These are phyloP conservation scores for Diadegma fenestrale DNA, from an alignment of 2,888 invertebrate species.

Conservation along the genomic window DNA sequence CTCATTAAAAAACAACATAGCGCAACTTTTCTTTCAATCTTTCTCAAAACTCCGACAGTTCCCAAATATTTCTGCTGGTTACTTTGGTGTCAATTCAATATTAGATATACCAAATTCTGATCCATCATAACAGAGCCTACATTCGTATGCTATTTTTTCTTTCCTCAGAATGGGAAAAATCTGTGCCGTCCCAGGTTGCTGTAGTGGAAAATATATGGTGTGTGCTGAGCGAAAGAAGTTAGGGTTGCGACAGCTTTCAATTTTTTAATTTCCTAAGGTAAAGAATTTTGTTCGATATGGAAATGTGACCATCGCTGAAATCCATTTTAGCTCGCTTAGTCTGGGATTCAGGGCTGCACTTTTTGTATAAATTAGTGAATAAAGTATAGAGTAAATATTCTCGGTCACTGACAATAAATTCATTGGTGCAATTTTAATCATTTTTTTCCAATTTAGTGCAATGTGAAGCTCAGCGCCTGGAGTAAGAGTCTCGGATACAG, in stretches of 20 bases:
- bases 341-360: too few species aligned
- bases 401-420: too few species aligned
- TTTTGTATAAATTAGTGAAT: too few species aligned
- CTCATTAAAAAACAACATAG: background rate
- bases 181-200: background rate
- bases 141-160: background rate
- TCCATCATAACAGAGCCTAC: background rate
- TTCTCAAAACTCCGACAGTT: background rate
- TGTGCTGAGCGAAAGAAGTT: background rate
- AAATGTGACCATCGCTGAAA: background rate
- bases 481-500: background rate
- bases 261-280: background rate
- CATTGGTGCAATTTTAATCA: background rate
- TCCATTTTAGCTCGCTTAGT: too few species aligned
- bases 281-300: background rate
- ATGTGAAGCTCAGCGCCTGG: background rate
- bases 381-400: too few species aligned
- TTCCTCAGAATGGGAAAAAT: slow-evolving; percentile 1
- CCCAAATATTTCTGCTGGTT: background rate
- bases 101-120: background rate
- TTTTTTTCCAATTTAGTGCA: slow-evolving; percentile 2
- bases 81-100: background rate
- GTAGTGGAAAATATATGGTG: background rate
- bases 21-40: background rate
- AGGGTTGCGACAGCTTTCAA: background rate